phyloP scores from a whole-genome alignment of 2,797 vertebrate genomes.

The Artibeus jamaicensis region DNA sequence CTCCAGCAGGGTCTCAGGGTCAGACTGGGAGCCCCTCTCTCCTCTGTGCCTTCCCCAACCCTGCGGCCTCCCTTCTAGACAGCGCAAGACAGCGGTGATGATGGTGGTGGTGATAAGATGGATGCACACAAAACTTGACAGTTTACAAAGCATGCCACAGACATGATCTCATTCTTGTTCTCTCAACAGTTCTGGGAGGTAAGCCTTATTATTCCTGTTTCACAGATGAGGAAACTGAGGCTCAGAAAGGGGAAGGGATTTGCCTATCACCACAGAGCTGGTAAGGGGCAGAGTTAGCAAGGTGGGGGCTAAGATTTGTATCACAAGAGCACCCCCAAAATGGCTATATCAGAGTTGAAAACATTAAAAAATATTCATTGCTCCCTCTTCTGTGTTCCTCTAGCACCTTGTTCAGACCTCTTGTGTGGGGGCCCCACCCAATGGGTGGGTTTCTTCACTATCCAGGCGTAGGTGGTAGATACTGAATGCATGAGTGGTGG shows the following conservation, averaged over 20 bases:
- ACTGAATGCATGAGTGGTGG: background rate
- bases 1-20: conserved; percentile 31
- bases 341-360: background rate
- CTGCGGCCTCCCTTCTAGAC: conserved; percentile 56
- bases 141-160: conserved; percentile 57
- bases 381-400: background rate
- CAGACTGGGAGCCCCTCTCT: conserved; percentile 28
- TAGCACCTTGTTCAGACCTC: background rate
- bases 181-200: conserved; percentile 55
- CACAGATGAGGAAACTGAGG: conserved; percentile 60
- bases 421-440: background rate
- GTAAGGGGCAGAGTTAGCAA: background rate
- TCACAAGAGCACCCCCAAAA: background rate
- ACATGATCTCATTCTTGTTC: conserved; percentile 68
- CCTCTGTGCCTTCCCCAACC: background rate
- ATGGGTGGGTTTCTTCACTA: background rate
- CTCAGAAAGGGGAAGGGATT: conserved; percentile 16
- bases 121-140: background rate
- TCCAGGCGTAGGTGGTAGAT: background rate
- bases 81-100: background rate
- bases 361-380: background rate
- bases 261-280: background rate
- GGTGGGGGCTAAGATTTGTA: background rate
- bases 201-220: conserved; percentile 52
- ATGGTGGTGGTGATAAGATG: conserved; percentile 51